phyloP scores from a whole-genome alignment of 2,113 vertebrate species.

The Carassius carassius region DNA sequence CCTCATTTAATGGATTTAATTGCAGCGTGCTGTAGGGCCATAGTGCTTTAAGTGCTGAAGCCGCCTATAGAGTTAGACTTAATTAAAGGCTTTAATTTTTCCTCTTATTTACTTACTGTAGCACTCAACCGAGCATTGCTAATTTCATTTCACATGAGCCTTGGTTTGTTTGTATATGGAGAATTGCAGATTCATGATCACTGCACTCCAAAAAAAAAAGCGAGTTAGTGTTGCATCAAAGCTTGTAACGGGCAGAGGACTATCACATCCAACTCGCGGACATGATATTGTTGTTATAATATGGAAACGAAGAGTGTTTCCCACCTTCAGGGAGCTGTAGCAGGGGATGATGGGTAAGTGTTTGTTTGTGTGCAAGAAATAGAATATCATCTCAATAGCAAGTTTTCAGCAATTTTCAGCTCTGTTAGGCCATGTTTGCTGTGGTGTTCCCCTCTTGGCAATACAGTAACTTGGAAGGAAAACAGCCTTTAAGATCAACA shows the following conservation, averaged over 20 bases:
- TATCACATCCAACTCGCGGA: not conserved
- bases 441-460: conserved; percentile 16
- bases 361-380: not conserved
- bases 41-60: conserved; percentile 6
- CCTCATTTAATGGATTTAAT: conserved; percentile 37
- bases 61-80: not conserved
- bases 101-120: not conserved
- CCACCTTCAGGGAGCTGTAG: not conserved
- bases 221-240: not conserved
- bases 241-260: not conserved
- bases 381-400: not conserved
- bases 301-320: not conserved
- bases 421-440: conserved; percentile 27
- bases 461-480: conserved; percentile 1
- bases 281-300: conserved; percentile 1
- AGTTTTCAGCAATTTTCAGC: conserved; percentile 16
- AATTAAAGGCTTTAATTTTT: conserved; percentile 26
- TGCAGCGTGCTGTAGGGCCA: not conserved
- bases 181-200: not conserved
- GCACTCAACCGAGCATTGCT: not conserved
- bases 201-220: not conserved
- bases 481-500: conserved; percentile 1
- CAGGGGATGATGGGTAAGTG: not conserved
- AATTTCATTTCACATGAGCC: not conserved
- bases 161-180: not conserved